These are phyloP conservation scores for Acanthiza pusilla DNA, from an alignment of 2,797 vertebrate genomes.

Conservation along the genomic window DNA sequence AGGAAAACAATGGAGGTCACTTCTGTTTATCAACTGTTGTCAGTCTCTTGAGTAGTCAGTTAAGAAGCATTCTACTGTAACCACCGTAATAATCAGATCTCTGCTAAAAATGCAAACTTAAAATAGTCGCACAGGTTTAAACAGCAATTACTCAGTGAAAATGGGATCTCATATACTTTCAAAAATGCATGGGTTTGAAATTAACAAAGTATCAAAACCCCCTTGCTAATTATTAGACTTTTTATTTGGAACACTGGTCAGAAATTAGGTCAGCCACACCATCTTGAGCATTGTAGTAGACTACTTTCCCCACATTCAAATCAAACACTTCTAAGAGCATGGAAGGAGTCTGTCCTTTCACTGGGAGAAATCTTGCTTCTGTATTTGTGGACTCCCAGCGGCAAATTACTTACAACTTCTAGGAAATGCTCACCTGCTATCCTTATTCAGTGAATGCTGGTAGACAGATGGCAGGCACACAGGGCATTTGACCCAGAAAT, in stretches of 20 bases:
- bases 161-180: background rate
- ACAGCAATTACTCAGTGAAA: background rate
- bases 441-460: background rate
- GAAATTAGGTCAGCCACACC: background rate
- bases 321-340: background rate
- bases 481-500: background rate
- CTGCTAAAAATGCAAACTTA: background rate
- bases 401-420: background rate
- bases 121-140: background rate
- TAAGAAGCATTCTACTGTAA: background rate
- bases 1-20: background rate
- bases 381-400: background rate
- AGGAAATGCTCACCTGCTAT: background rate
- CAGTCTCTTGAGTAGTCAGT: background rate
- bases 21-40: background rate
- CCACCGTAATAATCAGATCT: background rate
- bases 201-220: background rate
- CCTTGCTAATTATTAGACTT: background rate
- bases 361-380: background rate
- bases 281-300: rapidly evolving
- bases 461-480: background rate
- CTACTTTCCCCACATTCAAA: background rate
- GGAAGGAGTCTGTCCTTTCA: background rate
- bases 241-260: background rate
- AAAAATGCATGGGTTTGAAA: background rate